Evolutionary conservation across 2,113 vertebrate species (phyloP).

Genomic region (Saccopteryx leptura): DNA sequence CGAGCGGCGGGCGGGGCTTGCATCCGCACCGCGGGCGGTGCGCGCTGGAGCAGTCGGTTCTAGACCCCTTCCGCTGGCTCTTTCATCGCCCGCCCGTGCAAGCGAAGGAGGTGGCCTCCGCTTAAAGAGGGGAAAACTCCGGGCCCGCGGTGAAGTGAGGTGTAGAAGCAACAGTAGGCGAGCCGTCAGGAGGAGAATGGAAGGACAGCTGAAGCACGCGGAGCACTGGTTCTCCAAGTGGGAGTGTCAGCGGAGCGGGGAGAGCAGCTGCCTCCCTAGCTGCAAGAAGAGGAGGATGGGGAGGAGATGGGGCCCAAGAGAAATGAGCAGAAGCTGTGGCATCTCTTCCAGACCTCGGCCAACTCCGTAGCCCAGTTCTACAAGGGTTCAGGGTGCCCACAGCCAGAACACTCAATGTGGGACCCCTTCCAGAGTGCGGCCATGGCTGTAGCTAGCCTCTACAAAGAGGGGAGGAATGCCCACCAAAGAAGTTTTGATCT

Average conservation of each 20-base stretch:
- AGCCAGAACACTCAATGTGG: constrained; percentile 95
- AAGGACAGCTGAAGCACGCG: constrained; percentile 95
- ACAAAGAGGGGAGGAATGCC: constrained; percentile 90
- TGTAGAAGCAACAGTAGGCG: neutral
- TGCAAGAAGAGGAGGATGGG: constrained; percentile 85
- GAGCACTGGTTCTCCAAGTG: constrained; percentile 97
- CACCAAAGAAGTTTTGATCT: constrained; percentile 78
- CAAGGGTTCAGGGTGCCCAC: constrained; percentile 95
- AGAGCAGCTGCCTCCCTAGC: neutral
- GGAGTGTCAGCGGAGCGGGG: constrained; percentile 96
- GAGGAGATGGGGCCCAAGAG: constrained; percentile 92
- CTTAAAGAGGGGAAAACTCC: neutral
- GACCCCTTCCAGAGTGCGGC: constrained; percentile 98
- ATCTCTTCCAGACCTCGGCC: constrained; percentile 91
- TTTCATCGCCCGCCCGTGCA: constrained; percentile 62
- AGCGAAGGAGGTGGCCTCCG: neutral
- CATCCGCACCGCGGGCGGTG: constrained; percentile 85
- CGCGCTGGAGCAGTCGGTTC: constrained; percentile 87
- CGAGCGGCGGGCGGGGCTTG: constrained; percentile 60
- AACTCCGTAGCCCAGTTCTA: constrained; percentile 98
- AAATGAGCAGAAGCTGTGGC: constrained; percentile 97
- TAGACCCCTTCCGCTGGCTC: constrained; percentile 88
- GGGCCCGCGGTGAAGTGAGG: constrained; percentile 23
- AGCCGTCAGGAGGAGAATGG: constrained; percentile 89
- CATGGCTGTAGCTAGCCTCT: constrained; percentile 97